Evolutionary conservation across 2,113 vertebrate species (phyloP), one percentile per base, ranked within the genome.

Genomic region (Ivindomyrus marchei): DNA sequence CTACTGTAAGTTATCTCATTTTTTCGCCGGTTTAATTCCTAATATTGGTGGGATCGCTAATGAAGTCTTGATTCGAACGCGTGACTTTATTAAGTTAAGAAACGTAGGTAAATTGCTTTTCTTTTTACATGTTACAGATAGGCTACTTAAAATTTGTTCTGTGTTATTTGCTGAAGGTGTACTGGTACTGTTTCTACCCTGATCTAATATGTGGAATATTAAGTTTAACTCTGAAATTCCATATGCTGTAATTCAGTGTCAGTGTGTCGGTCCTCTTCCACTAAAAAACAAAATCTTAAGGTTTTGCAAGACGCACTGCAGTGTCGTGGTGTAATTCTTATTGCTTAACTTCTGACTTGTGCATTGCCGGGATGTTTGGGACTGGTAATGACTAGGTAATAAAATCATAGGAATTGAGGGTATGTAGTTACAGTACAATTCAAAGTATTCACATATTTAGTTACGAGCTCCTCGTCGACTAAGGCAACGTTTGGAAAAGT

Each of bases 1-100:
- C 92, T 96, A 39, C 96, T 96, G 96, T 96, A 92, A 96, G 95
- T 96, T 87, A 9, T 58, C 46, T 53, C 1, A 24, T 13, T 21
- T 13, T 3, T 62, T 24, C 11, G 15, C n/a, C 19, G 7, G 50
- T 53, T 31, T 53, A 3, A 31, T 17, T 8, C 49, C 8, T 27
- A 11, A n/a, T 17, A 11, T 47, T 31, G n/a, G 46, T 53, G 11
- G 3, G 15, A 42, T 42, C 74, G 74, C 36, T 17, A 17, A 17
- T 42, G 1, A 80, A 42, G n/a, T 42, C 1, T 17, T 39, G 13
- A 77, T 36, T 36, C 15, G 36, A 7, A 39, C 9, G 70, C 13
- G 31, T 77, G 70, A 80, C 74, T 80, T 36, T 80, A 42, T 15
- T 42, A 77, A 77, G 36, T 19, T 80, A 1, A 80, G 74, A 80